These are phyloP conservation scores for Noctua pronuba DNA, from an alignment of 2,888 invertebrate species.

Conservation along the genomic window DNA sequence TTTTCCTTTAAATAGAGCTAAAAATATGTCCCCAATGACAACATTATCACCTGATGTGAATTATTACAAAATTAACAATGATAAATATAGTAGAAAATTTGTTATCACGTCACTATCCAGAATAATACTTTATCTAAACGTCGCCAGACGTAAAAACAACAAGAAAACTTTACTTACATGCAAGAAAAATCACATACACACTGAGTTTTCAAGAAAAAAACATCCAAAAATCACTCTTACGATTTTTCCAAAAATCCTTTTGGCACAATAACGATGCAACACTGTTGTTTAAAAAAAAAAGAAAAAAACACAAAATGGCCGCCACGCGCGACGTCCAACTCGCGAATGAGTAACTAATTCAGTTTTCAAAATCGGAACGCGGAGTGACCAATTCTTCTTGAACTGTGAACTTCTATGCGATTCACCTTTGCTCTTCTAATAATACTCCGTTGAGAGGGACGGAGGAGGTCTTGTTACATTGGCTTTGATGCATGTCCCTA, in stretches of 20 bases:
- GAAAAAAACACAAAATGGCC: conserved; percentile 77
- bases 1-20: conserved; percentile 6
- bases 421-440: conserved; percentile 55
- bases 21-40: background rate
- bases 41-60: conserved; percentile 10
- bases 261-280: conserved; percentile 39
- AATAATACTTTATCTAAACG: conserved; percentile 9
- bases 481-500: conserved; percentile 63
- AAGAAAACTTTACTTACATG: conserved; percentile 39
- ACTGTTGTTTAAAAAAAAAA: conserved; percentile 38
- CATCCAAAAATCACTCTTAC: conserved; percentile 34
- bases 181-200: conserved; percentile 12
- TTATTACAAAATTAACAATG: conserved; percentile 7
- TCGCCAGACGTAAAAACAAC: background rate
- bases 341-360: conserved; percentile 86
- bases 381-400: conserved; percentile 69
- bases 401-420: conserved; percentile 70
- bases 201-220: conserved; percentile 7
- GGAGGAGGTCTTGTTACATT: conserved; percentile 71
- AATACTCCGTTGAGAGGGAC: conserved; percentile 60
- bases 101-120: conserved; percentile 1
- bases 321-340: conserved; percentile 74
- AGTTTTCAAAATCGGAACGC: conserved; percentile 85
- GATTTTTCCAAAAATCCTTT: conserved; percentile 21
- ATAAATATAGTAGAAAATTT: conserved; percentile 26